Evolutionary conservation across 1,140 invertebrate genomes (phyloP).

Genomic region (Neelides sp.): DNA sequence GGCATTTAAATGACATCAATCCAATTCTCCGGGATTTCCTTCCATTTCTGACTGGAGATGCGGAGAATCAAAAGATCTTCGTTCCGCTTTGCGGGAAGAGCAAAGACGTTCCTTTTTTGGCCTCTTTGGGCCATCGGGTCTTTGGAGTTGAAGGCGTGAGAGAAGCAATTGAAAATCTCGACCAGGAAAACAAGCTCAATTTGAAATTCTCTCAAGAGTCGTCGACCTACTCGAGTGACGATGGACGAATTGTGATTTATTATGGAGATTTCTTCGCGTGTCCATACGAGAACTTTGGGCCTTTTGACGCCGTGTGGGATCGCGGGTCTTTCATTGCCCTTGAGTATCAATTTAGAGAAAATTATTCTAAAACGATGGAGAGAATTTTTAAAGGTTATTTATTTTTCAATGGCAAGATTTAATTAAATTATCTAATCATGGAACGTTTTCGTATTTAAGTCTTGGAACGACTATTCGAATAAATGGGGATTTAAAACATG

Average conservation of each 20-base stretch:
- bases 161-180: constrained; percentile 22
- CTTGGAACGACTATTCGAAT: too few relatives aligned
- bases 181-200: constrained; percentile 13
- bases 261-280: constrained; percentile 28
- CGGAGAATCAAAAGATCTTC: constrained; percentile 11
- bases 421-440: too few relatives aligned
- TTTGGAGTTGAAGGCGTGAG: constrained; percentile 26
- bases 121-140: constrained; percentile 18
- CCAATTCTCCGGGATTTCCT: constrained; percentile 6
- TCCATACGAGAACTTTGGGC: constrained; percentile 21
- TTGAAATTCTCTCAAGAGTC: constrained; percentile 13
- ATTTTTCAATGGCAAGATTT: too few relatives aligned
- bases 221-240: constrained; percentile 15
- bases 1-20: constrained; percentile 27
- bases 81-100: constrained; percentile 28
- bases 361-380: too few relatives aligned
- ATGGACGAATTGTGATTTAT: constrained; percentile 26
- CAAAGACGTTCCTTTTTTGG: constrained; percentile 19
- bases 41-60: neutral
- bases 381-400: too few relatives aligned
- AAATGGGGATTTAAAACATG: too few relatives aligned
- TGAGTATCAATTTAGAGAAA: too few relatives aligned
- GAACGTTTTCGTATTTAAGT: too few relatives aligned
- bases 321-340: constrained; percentile 30
- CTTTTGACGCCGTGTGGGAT: constrained; percentile 31